Conservation (phyloP, 2,888 invertebrate species). For the Mimas tiliae region DNA sequence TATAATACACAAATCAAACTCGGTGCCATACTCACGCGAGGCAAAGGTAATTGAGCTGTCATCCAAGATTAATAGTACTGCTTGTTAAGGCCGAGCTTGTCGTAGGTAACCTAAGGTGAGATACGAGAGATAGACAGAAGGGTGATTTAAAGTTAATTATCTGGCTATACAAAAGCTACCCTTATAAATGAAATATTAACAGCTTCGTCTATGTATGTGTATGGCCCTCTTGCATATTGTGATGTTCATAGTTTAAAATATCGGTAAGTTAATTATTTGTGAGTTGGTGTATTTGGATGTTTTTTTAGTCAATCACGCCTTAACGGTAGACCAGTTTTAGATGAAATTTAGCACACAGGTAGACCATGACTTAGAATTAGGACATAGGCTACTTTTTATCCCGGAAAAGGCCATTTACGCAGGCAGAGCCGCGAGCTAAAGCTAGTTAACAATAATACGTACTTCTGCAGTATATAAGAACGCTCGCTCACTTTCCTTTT, state of each 20-base stretch:
- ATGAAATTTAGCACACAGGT: no score
- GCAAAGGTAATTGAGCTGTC: slow-evolving; percentile 76
- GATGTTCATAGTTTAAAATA: not conserved
- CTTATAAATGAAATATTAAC: not conserved
- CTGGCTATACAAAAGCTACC: not conserved
- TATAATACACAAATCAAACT: slow-evolving; percentile 54
- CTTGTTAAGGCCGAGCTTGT: slow-evolving; percentile 47
- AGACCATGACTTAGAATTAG: no score
- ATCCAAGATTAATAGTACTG: slow-evolving; percentile 69
- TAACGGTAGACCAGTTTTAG: no score
- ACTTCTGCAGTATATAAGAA: no score
- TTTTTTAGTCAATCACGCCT: no score
- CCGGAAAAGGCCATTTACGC: no score
- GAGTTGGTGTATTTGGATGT: no score
- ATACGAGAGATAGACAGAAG: slow-evolving; percentile 9
- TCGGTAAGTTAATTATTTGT: no score
- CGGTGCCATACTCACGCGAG: slow-evolving; percentile 35
- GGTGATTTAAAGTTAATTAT: slow-evolving; percentile 10
- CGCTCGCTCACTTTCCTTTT: no score
- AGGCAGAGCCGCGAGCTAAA: no score
- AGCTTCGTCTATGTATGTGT: not conserved
- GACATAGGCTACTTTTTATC: no score
- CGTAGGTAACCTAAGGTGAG: slow-evolving; percentile 41
- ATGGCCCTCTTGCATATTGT: not conserved
- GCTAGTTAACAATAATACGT: no score